Evolutionary conservation across 2,113 vertebrate species (phyloP).

Genomic region (Gallinago undulata): DNA sequence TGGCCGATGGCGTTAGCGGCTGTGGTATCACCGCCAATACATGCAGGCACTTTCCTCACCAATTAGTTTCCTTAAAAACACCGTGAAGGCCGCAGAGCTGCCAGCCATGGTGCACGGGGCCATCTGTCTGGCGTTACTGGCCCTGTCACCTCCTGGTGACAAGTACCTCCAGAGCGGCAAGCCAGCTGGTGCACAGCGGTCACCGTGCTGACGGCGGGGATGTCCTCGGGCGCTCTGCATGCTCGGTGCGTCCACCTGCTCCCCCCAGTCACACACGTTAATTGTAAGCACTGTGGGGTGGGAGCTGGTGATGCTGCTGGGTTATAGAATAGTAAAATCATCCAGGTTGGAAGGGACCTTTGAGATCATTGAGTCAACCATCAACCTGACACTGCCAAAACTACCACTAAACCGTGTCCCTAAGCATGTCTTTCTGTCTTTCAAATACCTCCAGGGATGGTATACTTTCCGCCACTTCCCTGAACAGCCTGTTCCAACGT

Average conservation of each 20-base stretch:
- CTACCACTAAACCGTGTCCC: neutral
- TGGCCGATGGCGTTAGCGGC: accelerated
- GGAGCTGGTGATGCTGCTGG: neutral
- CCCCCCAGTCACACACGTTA: neutral
- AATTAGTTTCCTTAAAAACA: neutral
- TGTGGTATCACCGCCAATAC: neutral
- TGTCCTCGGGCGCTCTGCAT: accelerated
- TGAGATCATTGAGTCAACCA: neutral
- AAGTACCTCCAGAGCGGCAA: neutral
- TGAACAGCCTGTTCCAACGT: neutral
- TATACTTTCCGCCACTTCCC: neutral
- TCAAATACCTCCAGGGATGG: neutral
- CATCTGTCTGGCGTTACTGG: neutral
- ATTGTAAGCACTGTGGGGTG: neutral
- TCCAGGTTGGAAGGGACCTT: neutral
- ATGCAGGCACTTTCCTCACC: neutral
- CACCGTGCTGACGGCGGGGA: accelerated
- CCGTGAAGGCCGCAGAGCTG: accelerated
- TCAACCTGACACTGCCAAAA: neutral
- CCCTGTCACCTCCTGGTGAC: neutral
- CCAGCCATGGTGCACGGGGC: accelerated
- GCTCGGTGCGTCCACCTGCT: neutral
- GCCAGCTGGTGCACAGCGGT: neutral
- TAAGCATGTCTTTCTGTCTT: neutral
- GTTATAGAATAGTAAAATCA: neutral